Percentiles rank a stretch among this genome's conserved stretches.
These are phyloP conservation scores for Lathronympha strigana DNA, from an alignment of 2,888 invertebrate species.

Conservation along the genomic window DNA sequence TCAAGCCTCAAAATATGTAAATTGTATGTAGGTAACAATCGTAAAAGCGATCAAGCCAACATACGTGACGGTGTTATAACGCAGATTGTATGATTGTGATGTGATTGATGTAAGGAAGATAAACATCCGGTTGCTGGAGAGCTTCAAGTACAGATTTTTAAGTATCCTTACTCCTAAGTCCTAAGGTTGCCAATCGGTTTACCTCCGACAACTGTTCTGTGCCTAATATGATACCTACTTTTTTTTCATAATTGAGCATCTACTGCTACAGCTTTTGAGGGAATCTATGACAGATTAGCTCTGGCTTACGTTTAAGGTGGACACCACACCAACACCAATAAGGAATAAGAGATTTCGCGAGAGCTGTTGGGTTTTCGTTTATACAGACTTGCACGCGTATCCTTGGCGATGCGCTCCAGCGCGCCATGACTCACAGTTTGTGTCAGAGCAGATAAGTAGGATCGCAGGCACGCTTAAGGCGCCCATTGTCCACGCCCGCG, in stretches of 20 bases:
- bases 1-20: not conserved
- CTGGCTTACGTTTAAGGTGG: not conserved
- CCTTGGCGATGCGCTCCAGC: conserved; percentile 4
- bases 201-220: too few species aligned
- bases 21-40: not conserved
- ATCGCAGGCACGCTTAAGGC: conserved; percentile 49
- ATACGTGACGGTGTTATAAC: conserved; percentile 3
- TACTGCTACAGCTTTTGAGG: too few species aligned
- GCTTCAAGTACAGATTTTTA: too few species aligned
- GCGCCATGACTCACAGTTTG: conserved; percentile 24
- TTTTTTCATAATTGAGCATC: too few species aligned
- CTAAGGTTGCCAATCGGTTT: too few species aligned
- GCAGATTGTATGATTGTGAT: too few species aligned
- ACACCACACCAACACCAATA: too few species aligned
- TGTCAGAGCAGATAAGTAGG: conserved; percentile 36
- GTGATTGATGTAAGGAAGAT: too few species aligned
- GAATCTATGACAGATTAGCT: not conserved
- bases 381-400: not conserved
- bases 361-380: not conserved
- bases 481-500: conserved; percentile 57
- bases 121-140: too few species aligned
- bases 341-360: not conserved
- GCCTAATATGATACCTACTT: too few species aligned
- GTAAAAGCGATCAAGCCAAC: conserved; percentile 13
- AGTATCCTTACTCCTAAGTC: too few species aligned